Conservation (phyloP, 2,888 invertebrate species). For the Apocheima hispidaria region DNA sequence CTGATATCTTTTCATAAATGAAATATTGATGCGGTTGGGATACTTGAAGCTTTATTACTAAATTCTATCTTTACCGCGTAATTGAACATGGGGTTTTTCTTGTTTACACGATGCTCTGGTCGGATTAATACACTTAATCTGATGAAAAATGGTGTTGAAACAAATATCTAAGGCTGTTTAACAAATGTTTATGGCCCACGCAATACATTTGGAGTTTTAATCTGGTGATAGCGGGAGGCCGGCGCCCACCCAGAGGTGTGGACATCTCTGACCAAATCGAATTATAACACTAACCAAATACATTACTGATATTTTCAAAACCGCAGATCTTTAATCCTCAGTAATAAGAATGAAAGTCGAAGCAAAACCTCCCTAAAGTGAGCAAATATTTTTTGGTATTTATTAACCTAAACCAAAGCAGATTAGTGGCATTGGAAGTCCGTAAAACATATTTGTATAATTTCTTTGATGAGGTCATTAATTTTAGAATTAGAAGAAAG, state of each 20-base stretch:
- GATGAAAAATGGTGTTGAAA: constrained; percentile 71
- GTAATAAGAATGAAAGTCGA: constrained; percentile 52
- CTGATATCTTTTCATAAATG: constrained; percentile 46
- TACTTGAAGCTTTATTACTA: constrained; percentile 38
- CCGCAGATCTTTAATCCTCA: constrained; percentile 35
- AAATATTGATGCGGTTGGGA: constrained; percentile 41
- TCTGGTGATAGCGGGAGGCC: constrained; percentile 76
- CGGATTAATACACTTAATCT: constrained; percentile 68
- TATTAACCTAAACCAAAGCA: constrained; percentile 62
- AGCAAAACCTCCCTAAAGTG: constrained; percentile 22
- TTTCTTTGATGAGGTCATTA: constrained; percentile 64
- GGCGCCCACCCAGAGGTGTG: constrained; percentile 82
- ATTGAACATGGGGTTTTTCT: constrained; percentile 39
- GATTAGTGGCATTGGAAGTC: constrained; percentile 66
- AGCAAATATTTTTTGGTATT: constrained; percentile 45
- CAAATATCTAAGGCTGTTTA: constrained; percentile 73
- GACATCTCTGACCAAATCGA: constrained; percentile 79
- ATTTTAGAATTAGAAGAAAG: constrained; percentile 51
- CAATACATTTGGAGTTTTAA: constrained; percentile 73
- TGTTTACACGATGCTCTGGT: constrained; percentile 56
- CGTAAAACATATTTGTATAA: constrained; percentile 66
- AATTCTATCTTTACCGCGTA: constrained; percentile 45
- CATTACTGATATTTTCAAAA: constrained; percentile 37
- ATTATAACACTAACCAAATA: constrained; percentile 66
- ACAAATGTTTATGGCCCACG: constrained; percentile 78